Conservation (phyloP, 2,113 vertebrate genomes). For the Chrysemys picta region DNA sequence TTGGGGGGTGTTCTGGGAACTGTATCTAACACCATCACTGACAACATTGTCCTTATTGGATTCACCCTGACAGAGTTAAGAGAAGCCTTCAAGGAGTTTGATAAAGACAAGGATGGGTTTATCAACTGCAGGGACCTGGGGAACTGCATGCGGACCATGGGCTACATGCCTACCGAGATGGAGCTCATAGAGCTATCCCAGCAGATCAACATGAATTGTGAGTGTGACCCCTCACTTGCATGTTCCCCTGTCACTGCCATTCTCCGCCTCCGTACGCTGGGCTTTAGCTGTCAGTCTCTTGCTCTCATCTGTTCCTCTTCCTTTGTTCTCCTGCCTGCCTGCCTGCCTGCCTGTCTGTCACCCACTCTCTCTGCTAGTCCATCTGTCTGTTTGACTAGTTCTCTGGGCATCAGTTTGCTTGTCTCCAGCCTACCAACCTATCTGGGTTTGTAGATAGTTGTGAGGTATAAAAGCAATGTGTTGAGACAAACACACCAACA, state of each 20-base stretch:
- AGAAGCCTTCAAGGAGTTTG: slow-evolving; percentile 96
- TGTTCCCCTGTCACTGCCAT: not conserved
- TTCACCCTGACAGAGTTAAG: slow-evolving; percentile 85
- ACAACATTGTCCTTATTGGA: not conserved
- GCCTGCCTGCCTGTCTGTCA: not conserved
- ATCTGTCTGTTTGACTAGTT: not conserved
- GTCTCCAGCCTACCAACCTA: not conserved
- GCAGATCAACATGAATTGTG: slow-evolving; percentile 99
- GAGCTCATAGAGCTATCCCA: slow-evolving; percentile 98
- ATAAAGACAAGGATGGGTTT: slow-evolving; percentile 97
- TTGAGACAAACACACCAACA: not conserved
- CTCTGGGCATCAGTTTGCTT: not conserved
- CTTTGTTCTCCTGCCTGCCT: not conserved
- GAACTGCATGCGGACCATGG: slow-evolving; percentile 99
- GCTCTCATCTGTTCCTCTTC: not conserved
- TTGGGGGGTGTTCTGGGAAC: not conserved
- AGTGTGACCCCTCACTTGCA: slow-evolving; percentile 56
- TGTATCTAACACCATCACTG: not conserved
- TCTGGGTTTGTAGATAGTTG: not conserved
- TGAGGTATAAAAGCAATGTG: not conserved
- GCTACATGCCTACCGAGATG: slow-evolving; percentile 99
- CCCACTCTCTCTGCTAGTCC: not conserved
- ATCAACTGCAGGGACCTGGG: slow-evolving; percentile 98
- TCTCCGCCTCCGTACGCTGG: not conserved
- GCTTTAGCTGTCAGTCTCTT: not conserved